Percentiles rank a stretch among this genome's conserved stretches.
These are phyloP conservation scores for Xiphydria camelus DNA, from an alignment of 2,888 invertebrate genomes.

Conservation along the genomic window DNA sequence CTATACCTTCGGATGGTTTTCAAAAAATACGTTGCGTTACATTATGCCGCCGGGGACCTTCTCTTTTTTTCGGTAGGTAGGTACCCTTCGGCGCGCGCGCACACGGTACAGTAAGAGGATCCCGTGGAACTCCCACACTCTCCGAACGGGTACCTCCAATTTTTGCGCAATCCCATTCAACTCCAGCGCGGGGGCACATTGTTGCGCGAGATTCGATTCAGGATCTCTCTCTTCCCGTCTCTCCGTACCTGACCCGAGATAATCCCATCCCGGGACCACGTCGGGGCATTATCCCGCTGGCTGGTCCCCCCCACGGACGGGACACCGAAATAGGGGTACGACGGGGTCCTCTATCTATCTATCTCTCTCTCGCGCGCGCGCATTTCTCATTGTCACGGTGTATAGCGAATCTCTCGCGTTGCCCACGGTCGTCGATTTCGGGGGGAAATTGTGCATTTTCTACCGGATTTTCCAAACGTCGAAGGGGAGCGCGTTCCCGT, in stretches of 20 bases:
- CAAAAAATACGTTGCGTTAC: no score
- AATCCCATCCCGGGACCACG: conserved; percentile 52
- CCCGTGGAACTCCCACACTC: conserved; percentile 47
- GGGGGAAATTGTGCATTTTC: conserved; percentile 8
- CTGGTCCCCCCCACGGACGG: conserved; percentile 43
- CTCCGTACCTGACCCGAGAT: conserved; percentile 53
- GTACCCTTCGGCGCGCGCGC: no score
- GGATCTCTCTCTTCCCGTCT: conserved; percentile 19
- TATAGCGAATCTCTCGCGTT: conserved; percentile 33
- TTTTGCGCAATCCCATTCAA: conserved; percentile 46
- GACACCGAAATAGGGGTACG: conserved; percentile 28
- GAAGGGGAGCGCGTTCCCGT: conserved; percentile 12
- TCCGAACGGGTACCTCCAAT: conserved; percentile 28
- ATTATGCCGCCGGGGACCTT: no score
- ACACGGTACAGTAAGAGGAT: no score
- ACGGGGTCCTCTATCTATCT: conserved; percentile 9
- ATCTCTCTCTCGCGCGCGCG: conserved; percentile 14
- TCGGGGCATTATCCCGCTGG: conserved; percentile 22
- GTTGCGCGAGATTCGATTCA: conserved; percentile 27
- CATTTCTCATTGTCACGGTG: conserved; percentile 17
- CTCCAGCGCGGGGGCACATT: conserved; percentile 9
- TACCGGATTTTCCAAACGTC: conserved; percentile 23
- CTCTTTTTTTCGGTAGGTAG: no score
- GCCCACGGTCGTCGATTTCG: conserved; percentile 16
- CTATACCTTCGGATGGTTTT: no score